Evolutionary conservation across 2,113 vertebrate species (phyloP).

Genomic region (Microcebus tavaratra): DNA sequence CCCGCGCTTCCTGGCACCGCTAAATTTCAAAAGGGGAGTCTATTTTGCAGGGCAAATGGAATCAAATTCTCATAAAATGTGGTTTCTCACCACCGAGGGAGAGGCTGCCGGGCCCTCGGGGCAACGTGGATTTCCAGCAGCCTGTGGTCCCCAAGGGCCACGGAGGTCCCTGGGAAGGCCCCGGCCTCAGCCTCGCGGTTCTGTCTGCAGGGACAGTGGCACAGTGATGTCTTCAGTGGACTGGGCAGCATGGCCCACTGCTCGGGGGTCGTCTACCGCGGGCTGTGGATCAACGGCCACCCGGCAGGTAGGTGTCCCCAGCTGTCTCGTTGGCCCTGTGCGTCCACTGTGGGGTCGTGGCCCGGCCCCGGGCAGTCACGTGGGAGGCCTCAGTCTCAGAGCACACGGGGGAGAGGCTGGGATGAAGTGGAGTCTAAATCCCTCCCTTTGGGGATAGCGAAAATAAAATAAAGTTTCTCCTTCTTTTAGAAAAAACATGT

Average conservation of each 20-base stretch:
- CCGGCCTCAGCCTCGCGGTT: constrained; percentile 71
- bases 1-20: not conserved
- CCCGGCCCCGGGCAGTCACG: not conserved
- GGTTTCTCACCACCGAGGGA: constrained; percentile 64
- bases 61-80: constrained; percentile 41
- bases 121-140: constrained; percentile 64
- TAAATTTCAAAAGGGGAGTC: constrained; percentile 41
- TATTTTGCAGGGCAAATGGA: constrained; percentile 56
- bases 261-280: constrained; percentile 82
- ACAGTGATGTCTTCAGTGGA: constrained; percentile 80
- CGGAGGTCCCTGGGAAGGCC: not conserved
- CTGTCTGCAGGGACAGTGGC: constrained; percentile 85
- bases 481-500: not conserved
- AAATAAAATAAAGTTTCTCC: too few relatives aligned
- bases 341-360: not conserved
- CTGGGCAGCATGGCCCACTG: constrained; percentile 78
- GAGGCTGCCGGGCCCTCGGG: constrained; percentile 68
- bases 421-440: not conserved
- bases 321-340: rapidly evolving
- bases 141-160: constrained; percentile 6
- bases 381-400: rapidly evolving
- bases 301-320: constrained; percentile 75
- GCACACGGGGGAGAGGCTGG: not conserved
- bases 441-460: too few relatives aligned
- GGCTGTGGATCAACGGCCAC: constrained; percentile 83